Conservation (phyloP, 1,140 invertebrate species). For the Oscheius sp. region DNA sequence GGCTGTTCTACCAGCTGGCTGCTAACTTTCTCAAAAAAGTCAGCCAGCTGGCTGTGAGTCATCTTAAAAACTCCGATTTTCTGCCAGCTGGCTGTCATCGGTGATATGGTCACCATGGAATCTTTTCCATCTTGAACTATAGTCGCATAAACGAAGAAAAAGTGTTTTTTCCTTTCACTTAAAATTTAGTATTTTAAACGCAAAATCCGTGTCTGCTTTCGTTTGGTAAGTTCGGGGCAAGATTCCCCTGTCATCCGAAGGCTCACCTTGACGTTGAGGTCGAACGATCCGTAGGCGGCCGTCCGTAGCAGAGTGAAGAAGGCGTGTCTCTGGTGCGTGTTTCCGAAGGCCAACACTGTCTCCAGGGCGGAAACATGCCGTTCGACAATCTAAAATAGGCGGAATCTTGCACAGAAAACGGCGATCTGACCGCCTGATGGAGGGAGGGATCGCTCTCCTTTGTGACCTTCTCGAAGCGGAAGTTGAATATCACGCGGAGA, state of each 20-base stretch:
- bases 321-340: background rate
- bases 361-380: conserved; percentile 28
- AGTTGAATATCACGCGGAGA: conserved; percentile 25
- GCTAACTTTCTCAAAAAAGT: too few species aligned
- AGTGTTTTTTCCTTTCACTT: too few species aligned
- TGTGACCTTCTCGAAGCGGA: conserved; percentile 30
- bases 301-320: conserved; percentile 36
- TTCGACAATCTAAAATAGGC: conserved; percentile 38
- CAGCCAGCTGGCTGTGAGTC: too few species aligned
- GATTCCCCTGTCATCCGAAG: background rate
- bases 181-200: too few species aligned
- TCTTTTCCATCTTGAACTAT: too few species aligned
- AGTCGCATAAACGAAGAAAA: too few species aligned
- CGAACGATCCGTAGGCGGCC: conserved; percentile 29
- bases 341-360: conserved; percentile 10
- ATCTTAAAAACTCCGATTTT: too few species aligned
- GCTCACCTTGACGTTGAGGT: conserved; percentile 24
- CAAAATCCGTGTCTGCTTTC: background rate
- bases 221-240: background rate
- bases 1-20: too few species aligned
- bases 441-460: conserved; percentile 24
- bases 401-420: background rate
- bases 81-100: too few species aligned
- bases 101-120: too few species aligned
- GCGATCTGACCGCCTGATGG: conserved; percentile 37